Conservation (phyloP, 2,888 invertebrate genomes). For the Eumerus sabulonum region DNA sequence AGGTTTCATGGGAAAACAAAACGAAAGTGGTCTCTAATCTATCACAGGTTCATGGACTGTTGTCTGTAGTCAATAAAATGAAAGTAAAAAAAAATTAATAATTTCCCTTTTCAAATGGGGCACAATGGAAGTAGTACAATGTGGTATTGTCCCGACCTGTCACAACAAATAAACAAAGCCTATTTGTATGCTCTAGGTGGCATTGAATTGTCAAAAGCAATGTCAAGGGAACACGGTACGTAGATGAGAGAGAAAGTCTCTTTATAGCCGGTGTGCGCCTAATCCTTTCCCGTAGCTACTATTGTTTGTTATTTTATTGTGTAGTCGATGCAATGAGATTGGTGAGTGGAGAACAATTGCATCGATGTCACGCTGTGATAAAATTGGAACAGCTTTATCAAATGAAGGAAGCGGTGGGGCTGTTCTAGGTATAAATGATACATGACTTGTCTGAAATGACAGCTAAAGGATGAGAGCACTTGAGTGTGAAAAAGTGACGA, state of each 20-base stretch:
- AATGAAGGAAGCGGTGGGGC: slow-evolving; percentile 23
- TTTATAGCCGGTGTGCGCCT: slow-evolving; percentile 49
- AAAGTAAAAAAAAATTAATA: slow-evolving; percentile 44
- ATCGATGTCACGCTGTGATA: slow-evolving; percentile 57
- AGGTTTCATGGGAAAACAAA: slow-evolving; percentile 46
- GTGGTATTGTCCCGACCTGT: slow-evolving; percentile 60
- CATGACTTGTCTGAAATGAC: slow-evolving; percentile 28
- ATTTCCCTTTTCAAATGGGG: slow-evolving; percentile 53
- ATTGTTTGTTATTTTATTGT: slow-evolving; percentile 31
- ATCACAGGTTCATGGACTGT: not conserved
- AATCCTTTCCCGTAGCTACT: slow-evolving; percentile 54
- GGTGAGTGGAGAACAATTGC: slow-evolving; percentile 55
- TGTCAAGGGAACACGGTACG: slow-evolving; percentile 61
- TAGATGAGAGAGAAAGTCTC: slow-evolving; percentile 64
- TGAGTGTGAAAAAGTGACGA: too few relatives aligned
- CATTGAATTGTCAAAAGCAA: slow-evolving; percentile 62
- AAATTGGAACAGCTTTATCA: slow-evolving; percentile 55
- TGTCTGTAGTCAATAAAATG: not conserved
- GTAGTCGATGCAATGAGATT: slow-evolving; percentile 39
- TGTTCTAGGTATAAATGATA: slow-evolving; percentile 32
- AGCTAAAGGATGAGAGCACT: slow-evolving; percentile 8
- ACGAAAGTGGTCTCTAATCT: slow-evolving; percentile 39
- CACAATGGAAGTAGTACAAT: slow-evolving; percentile 46
- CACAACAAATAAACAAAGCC: slow-evolving; percentile 66
- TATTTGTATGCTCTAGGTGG: slow-evolving; percentile 32